Percentiles rank a stretch among this genome's conserved stretches.
phyloP scores from a whole-genome alignment of 1,140 invertebrate species.

The Apis florea region DNA sequence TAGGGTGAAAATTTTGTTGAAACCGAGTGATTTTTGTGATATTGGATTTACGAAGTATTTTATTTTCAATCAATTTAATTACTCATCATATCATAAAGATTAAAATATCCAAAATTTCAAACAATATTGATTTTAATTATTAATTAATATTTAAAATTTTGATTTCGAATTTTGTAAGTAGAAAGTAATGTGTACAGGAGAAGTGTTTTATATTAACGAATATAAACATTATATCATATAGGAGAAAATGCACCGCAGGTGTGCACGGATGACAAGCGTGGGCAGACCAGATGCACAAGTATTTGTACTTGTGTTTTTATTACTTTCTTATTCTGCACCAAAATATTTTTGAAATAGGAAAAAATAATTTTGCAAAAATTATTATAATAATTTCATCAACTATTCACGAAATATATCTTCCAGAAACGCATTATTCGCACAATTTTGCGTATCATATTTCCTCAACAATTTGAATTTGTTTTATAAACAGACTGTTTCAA shows the following conservation, averaged over 20 bases:
- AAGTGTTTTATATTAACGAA: neutral
- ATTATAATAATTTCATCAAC: no score
- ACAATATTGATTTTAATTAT: neutral
- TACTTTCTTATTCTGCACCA: neutral
- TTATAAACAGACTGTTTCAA: no score
- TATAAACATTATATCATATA: slow-evolving; percentile 12
- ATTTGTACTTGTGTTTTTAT: slow-evolving; percentile 15
- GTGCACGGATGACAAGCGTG: slow-evolving; percentile 37
- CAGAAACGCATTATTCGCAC: no score
- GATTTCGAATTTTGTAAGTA: neutral
- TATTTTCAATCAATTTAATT: no score
- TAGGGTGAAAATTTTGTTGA: no score
- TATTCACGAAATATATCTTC: no score
- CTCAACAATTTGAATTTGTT: no score
- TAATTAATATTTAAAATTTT: neutral
- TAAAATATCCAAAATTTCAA: neutral
- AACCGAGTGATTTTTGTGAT: no score
- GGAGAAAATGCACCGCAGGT: slow-evolving; percentile 33
- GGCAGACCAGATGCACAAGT: slow-evolving; percentile 39
- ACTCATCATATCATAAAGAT: no score
- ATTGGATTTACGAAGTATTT: no score
- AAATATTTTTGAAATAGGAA: neutral
- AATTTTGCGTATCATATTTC: no score
- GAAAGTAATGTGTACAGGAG: neutral
- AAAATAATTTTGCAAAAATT: neutral